Evolutionary conservation across 1,140 invertebrate species (phyloP), one percentile per base, ranked within the genome.

Genomic region (Anoplophora glabripennis): DNA sequence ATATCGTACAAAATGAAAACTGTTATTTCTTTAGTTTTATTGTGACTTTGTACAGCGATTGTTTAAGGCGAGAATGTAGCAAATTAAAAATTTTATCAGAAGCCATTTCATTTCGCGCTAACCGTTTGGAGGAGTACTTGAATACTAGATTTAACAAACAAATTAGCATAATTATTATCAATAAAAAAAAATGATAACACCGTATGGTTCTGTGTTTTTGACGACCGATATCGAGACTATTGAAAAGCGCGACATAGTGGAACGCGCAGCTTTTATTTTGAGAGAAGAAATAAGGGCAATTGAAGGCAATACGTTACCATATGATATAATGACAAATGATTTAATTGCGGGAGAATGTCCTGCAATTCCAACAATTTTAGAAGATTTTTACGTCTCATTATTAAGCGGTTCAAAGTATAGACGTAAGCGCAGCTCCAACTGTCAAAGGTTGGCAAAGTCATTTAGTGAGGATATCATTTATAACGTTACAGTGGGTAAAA

Each of bases 281-380:
- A 12, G 55, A 35, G 12, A 33, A 10, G 62, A 58, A 46, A 66
- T 66, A 28, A 8, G 44, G 9, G 37, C 37, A 3, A 57, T 64
- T 44, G 40, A 33, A 15, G 42, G 41, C 10, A 52, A 18, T 14
- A 47, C 54, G 41, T 41, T 66, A 28, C 55, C 62, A n/a, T 45
- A 64, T 41, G 28, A 64, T 38, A 49, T 58, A 59, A 66, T 4
- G n/a, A 55, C 35, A 11, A 12, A 57, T 47, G 9, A 34, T 34
- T 36, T 66, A 18, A 57, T 64, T 33, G 47, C 55, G 45, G 62
- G 58, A 48, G 55, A 66, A 58, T 66, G 58, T 58, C n/a, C n/a
- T n/a, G 33, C 14, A 14, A 37, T 46, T 42, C 48, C 34, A 52
- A 12, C 12, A 36, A 11, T 52, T 11, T 36, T 38, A 7, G 1